Conservation (phyloP, 2,888 invertebrate species). For the Spodoptera picta region DNA sequence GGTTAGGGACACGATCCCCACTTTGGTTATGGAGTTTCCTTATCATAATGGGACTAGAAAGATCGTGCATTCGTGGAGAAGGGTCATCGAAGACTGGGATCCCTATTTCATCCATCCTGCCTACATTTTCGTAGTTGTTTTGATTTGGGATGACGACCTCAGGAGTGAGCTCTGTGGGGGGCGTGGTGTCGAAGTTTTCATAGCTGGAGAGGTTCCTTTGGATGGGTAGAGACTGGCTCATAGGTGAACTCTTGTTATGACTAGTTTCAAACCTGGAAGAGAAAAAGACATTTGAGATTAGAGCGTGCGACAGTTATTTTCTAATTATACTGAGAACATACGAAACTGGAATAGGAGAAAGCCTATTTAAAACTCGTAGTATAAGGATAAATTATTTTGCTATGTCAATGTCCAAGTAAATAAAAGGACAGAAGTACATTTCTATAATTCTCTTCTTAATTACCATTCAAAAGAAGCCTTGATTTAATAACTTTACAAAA, state of each 20-base stretch:
- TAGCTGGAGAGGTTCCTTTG: slow-evolving; percentile 85
- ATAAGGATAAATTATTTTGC: too few species aligned
- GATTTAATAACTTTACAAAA: too few species aligned
- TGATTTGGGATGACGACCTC: slow-evolving; percentile 70
- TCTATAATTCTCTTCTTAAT: too few species aligned
- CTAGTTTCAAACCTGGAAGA: slow-evolving; percentile 84
- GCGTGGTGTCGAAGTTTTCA: slow-evolving; percentile 86
- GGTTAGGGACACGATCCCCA: slow-evolving; percentile 50
- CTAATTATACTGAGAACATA: too few species aligned
- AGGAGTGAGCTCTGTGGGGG: slow-evolving; percentile 73
- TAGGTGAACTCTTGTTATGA: slow-evolving; percentile 71
- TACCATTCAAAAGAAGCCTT: too few species aligned
- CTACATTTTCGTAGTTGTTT: slow-evolving; percentile 76
- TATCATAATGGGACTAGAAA: slow-evolving; percentile 83
- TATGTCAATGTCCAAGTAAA: too few species aligned
- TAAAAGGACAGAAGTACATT: too few species aligned
- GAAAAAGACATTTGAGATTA: slow-evolving; percentile 3
- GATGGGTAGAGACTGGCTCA: slow-evolving; percentile 74
- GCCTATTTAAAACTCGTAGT: too few species aligned
- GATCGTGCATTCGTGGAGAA: slow-evolving; percentile 64
- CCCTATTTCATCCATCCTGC: slow-evolving; percentile 84
- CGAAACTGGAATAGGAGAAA: too few species aligned
- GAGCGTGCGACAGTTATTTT: too few species aligned
- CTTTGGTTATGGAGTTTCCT: slow-evolving; percentile 74
- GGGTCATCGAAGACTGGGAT: slow-evolving; percentile 81